phyloP scores from a whole-genome alignment of 2,113 vertebrate species.

The Mus musculus region DNA sequence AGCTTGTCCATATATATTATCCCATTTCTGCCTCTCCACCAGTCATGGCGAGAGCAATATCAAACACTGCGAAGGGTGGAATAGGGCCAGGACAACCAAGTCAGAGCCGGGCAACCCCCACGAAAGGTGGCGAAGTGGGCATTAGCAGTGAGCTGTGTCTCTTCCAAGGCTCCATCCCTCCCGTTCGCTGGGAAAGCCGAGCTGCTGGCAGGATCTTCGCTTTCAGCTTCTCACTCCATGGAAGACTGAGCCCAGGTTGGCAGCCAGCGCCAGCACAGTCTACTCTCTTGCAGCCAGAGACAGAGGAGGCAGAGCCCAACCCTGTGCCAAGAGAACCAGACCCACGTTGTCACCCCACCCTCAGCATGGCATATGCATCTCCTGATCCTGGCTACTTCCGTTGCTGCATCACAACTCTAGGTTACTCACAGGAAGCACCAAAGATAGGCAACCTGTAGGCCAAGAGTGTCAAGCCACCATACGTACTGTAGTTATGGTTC shows the following conservation, averaged over 20 bases:
- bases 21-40: slow-evolving; percentile 5
- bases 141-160: neutral
- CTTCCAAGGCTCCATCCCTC: neutral
- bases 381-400: neutral
- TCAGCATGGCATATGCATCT: neutral
- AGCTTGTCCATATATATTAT: slow-evolving; percentile 40
- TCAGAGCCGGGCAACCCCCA: neutral
- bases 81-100: neutral
- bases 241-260: neutral
- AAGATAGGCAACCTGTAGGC: neutral
- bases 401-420: neutral
- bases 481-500: neutral
- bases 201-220: neutral
- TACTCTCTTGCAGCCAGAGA: neutral
- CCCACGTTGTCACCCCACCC: accelerated
- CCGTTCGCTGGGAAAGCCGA: neutral
- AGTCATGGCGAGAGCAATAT: neutral
- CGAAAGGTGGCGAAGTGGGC: neutral
- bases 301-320: neutral
- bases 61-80: neutral
- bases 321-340: neutral
- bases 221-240: slow-evolving; percentile 20
- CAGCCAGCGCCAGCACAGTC: neutral
- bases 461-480: neutral
- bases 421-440: neutral